Evolutionary conservation across 2,113 vertebrate species (phyloP).

Genomic region (Pygoscelis adeliae): DNA sequence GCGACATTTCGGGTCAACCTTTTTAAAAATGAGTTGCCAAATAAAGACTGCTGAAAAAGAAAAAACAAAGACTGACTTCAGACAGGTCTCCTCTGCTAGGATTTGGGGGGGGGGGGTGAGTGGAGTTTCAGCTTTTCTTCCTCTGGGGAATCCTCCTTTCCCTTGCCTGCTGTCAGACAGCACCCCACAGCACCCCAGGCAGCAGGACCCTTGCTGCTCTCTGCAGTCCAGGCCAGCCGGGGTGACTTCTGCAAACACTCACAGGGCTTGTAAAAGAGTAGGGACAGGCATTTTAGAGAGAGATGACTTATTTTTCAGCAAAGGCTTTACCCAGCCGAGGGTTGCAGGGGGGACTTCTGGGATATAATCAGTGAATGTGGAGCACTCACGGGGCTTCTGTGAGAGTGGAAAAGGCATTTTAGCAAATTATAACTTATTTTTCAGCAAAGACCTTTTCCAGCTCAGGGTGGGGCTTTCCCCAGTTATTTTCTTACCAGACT

Average conservation of each 20-base stretch:
- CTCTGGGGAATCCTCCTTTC: not conserved
- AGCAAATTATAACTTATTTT: not conserved
- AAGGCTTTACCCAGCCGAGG: not conserved
- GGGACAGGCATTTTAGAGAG: not conserved
- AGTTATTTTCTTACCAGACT: not conserved
- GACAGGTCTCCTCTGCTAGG: not conserved
- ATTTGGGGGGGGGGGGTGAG: not conserved
- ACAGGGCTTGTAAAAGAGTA: not conserved
- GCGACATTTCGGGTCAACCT: not conserved
- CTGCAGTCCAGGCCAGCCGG: fast-evolving
- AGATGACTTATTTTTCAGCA: not conserved
- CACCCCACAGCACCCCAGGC: not conserved
- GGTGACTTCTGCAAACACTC: not conserved
- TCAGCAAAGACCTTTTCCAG: not conserved
- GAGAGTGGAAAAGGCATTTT: not conserved
- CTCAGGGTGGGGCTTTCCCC: not conserved
- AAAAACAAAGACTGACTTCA: not conserved
- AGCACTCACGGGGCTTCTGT: not conserved
- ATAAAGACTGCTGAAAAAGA: not conserved
- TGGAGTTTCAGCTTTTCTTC: not conserved
- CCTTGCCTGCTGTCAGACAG: not conserved
- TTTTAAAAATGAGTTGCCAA: not conserved
- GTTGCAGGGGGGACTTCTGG: not conserved
- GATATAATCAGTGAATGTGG: not conserved
- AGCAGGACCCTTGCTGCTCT: not conserved